These are phyloP conservation scores for Hemitrygon akajei DNA, from an alignment of 2,797 vertebrate species.

Conservation along the genomic window DNA sequence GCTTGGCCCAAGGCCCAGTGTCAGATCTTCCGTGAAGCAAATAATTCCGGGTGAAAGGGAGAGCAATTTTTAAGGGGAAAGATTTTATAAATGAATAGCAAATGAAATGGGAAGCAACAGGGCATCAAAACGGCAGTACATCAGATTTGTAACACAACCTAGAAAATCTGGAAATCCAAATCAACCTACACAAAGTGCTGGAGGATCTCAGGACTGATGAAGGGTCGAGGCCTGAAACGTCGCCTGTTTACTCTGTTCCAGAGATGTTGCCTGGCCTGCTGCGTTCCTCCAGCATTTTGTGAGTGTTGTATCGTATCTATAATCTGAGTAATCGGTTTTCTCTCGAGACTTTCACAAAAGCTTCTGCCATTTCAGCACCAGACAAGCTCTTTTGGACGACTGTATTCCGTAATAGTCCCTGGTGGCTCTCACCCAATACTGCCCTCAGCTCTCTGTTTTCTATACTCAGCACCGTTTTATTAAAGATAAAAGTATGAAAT, in stretches of 20 bases:
- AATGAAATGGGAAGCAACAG: too few species aligned
- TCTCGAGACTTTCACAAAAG: background rate
- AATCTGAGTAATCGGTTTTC: background rate
- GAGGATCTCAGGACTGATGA: too few species aligned
- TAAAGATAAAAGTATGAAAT: background rate
- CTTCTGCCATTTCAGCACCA: background rate
- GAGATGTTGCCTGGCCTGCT: too few species aligned
- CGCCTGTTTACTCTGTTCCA: too few species aligned
- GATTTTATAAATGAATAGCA: background rate
- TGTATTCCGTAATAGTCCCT: background rate
- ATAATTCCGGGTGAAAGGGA: background rate
- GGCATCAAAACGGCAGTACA: too few species aligned
- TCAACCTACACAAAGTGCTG: too few species aligned
- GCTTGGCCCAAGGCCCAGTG: background rate
- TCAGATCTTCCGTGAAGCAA: background rate
- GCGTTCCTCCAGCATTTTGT: too few species aligned
- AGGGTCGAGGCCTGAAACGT: too few species aligned
- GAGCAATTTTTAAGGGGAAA: background rate
- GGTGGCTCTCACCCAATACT: background rate
- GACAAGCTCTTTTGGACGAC: background rate
- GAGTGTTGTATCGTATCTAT: too few species aligned
- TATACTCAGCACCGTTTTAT: background rate
- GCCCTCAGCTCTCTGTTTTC: background rate
- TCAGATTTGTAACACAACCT: too few species aligned
- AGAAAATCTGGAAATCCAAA: too few species aligned